Percentiles rank a stretch among this genome's conserved stretches.
Evolutionary conservation across 2,888 invertebrate species (phyloP).

Genomic region (Toxonevra muliebris): DNA sequence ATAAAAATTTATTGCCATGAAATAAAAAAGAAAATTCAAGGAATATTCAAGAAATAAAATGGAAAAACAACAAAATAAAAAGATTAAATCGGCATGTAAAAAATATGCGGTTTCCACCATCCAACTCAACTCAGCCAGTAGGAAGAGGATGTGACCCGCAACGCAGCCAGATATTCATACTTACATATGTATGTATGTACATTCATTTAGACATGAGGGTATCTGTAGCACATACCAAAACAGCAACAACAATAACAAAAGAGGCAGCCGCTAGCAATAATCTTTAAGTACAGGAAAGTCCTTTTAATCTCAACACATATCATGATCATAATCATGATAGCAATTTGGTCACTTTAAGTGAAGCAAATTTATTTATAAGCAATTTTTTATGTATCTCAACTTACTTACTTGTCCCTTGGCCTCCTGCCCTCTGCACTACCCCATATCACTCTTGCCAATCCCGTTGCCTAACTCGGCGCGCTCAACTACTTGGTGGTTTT

Average conservation of each 20-base stretch:
- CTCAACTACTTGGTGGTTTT: neutral
- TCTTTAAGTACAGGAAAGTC: conserved; percentile 56
- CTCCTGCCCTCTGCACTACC: conserved; percentile 18
- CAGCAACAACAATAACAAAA: conserved; percentile 28
- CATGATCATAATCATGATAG: conserved; percentile 57
- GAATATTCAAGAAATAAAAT: conserved; percentile 8
- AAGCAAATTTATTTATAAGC: conserved; percentile 64
- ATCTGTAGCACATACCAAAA: conserved; percentile 23
- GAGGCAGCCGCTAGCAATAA: conserved; percentile 46
- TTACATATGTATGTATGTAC: neutral
- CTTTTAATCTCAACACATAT: conserved; percentile 63
- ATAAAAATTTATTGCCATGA: conserved; percentile 62
- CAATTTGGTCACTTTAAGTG: conserved; percentile 65
- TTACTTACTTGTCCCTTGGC: conserved; percentile 24
- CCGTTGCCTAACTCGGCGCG: conserved; percentile 12
- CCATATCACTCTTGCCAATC: conserved; percentile 2
- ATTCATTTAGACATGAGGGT: neutral
- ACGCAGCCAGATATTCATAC: neutral
- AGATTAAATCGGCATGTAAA: conserved; percentile 59
- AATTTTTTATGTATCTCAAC: conserved; percentile 46
- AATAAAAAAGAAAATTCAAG: conserved; percentile 46
- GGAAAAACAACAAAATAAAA: conserved; percentile 8
- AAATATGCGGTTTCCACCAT: conserved; percentile 46
- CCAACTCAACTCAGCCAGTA: neutral
- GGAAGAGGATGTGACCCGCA: neutral